Evolutionary conservation across 2,113 vertebrate genomes (phyloP), one percentile per base, ranked within the genome.

Genomic region (Oreocharis arfaki): DNA sequence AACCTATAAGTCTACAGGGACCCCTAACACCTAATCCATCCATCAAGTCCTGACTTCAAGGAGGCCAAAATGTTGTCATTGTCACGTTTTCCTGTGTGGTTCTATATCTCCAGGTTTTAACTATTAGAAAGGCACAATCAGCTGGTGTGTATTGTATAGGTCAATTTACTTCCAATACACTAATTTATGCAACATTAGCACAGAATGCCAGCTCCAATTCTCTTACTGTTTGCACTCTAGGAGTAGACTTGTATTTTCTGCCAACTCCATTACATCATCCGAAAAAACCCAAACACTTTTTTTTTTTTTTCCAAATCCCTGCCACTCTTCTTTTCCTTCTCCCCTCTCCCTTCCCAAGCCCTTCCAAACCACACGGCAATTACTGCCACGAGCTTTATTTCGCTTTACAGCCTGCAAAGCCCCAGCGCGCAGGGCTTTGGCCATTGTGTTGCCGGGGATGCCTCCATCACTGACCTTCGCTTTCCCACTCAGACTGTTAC

Each of bases 241-340:
- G 94, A 98, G 96, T 83, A 96, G 95, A 96, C 95, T 96, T 71
- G 93, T 74, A 93, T 97, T 97, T 98, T 97, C 97, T 97, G 97
- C 97, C 98, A 98, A 96, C 89, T 97, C 96, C 97, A 98, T 98
- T 96, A 97, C 97, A 97, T 97, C 97, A 98, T 92, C 95, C 70
- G 47, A 97, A 97, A 94, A 97, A 97, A 93, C 94, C 90, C 97
- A 98, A 98, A 98, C 95, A 97, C 95, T 95, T 91, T 60, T 59
- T 89, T 32, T 59, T n/a, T n/a, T 16, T 27, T 37, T 60, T 35
- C 9, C 28, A 24, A 32, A 56, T 32, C 83, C 44, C 64, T 23
- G 79, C 35, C 76, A 3, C 70, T 78, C 86, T 93, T 16, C 61
- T 61, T 42, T 65, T 18, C 81, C 79, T 82, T 67, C 69, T 80